Evolutionary conservation across 2,888 invertebrate species (phyloP).

Genomic region (Harpalus rufipes): DNA sequence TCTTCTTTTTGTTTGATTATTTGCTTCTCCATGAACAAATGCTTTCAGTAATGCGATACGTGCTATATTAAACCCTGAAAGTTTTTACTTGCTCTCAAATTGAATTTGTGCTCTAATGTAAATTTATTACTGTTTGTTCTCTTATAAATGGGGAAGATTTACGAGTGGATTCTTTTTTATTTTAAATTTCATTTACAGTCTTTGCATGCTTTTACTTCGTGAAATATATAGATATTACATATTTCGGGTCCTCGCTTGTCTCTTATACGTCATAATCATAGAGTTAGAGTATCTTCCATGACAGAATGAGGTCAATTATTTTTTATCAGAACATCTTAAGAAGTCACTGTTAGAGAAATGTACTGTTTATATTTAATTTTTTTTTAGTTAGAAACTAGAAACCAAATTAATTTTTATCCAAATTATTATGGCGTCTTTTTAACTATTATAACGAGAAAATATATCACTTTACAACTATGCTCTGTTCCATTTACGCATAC

Average conservation of each 20-base stretch:
- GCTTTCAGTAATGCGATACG: conserved; percentile 38
- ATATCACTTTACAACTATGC: too few relatives aligned
- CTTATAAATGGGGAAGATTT: conserved; percentile 22
- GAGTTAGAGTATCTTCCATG: too few relatives aligned
- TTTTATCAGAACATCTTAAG: too few relatives aligned
- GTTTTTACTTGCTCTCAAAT: conserved; percentile 20
- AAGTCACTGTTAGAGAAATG: too few relatives aligned
- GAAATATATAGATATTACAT: background rate
- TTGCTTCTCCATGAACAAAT: conserved; percentile 31
- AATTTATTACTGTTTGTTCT: conserved; percentile 48
- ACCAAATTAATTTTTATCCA: too few relatives aligned
- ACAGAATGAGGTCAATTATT: too few relatives aligned
- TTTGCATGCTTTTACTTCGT: background rate
- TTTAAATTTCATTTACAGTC: background rate
- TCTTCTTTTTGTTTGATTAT: conserved; percentile 33
- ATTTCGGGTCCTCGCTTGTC: background rate
- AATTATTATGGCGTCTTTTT: too few relatives aligned
- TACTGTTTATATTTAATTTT: too few relatives aligned
- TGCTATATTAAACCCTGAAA: conserved; percentile 48
- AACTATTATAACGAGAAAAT: too few relatives aligned
- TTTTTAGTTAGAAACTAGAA: too few relatives aligned
- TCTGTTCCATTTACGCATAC: too few relatives aligned
- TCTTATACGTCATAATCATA: too few relatives aligned
- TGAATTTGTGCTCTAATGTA: conserved; percentile 47
- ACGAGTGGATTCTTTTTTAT: conserved; percentile 28